Conservation (phyloP, 2,888 invertebrate species). For the Sialis lutaria region DNA sequence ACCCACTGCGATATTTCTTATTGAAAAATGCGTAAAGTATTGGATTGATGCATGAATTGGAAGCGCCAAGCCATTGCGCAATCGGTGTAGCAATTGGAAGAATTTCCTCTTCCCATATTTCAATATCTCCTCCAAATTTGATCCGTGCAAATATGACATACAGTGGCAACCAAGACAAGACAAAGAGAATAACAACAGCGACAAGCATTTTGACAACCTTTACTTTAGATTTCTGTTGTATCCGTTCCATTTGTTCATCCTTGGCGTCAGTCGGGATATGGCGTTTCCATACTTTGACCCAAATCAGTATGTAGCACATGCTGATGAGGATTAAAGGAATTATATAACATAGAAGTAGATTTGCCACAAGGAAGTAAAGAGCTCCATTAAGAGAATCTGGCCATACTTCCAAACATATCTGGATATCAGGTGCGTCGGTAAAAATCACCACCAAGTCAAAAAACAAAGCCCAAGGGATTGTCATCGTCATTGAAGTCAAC, state of each 20-base stretch:
- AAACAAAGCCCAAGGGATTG: constrained; percentile 81
- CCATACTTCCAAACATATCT: constrained; percentile 71
- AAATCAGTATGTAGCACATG: constrained; percentile 81
- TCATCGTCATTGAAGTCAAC: constrained; percentile 69
- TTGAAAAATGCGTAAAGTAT: constrained; percentile 90
- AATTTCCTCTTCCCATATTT: constrained; percentile 63
- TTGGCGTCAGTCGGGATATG: constrained; percentile 82
- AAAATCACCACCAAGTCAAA: constrained; percentile 65
- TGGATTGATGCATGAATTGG: constrained; percentile 91
- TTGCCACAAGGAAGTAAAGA: constrained; percentile 75
- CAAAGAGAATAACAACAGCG: constrained; percentile 83
- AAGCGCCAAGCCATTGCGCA: constrained; percentile 83
- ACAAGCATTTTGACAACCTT: constrained; percentile 91
- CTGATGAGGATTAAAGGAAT: constrained; percentile 81
- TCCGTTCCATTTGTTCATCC: constrained; percentile 78
- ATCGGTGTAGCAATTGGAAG: constrained; percentile 69
- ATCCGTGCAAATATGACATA: constrained; percentile 79
- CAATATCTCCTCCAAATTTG: constrained; percentile 59
- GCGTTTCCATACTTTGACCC: constrained; percentile 73
- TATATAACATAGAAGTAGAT: constrained; percentile 78
- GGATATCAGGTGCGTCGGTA: constrained; percentile 56
- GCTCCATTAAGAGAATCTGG: constrained; percentile 66
- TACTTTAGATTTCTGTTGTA: constrained; percentile 88
- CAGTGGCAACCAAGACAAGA: constrained; percentile 82
- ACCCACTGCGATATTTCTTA: constrained; percentile 80